phyloP scores from a whole-genome alignment of 2,113 vertebrate species.

The Petrocephalus zakoni region DNA sequence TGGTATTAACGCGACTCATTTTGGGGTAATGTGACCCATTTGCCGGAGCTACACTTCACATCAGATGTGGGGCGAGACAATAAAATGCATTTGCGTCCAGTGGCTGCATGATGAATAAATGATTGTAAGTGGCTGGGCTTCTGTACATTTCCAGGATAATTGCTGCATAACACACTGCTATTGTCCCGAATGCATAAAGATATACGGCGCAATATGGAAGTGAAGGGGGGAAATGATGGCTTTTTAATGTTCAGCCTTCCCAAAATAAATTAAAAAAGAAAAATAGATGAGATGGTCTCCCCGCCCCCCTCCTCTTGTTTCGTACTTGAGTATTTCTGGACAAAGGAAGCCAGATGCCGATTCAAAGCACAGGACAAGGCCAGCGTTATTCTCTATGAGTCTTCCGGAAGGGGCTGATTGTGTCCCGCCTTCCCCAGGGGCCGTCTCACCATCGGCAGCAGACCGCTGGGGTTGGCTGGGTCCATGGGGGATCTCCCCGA shows the following conservation, averaged over 20 bases:
- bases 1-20: slow-evolving; percentile 89
- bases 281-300: neutral
- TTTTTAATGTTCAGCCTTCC: slow-evolving; percentile 50
- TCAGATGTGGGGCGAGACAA: slow-evolving; percentile 82
- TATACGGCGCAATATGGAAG: slow-evolving; percentile 54
- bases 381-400: neutral
- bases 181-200: slow-evolving; percentile 40
- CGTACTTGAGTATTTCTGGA: slow-evolving; percentile 20
- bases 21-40: slow-evolving; percentile 83
- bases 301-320: neutral
- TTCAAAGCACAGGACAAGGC: neutral
- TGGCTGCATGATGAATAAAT: slow-evolving; percentile 81
- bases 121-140: slow-evolving; percentile 74
- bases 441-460: neutral
- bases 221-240: slow-evolving; percentile 52
- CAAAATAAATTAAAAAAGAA: slow-evolving; percentile 7
- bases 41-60: slow-evolving; percentile 79
- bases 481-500: slow-evolving; percentile 17
- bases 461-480: slow-evolving; percentile 18
- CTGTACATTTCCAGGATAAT: slow-evolving; percentile 60
- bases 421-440: neutral
- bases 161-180: slow-evolving; percentile 45
- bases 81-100: slow-evolving; percentile 87
- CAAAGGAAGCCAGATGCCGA: slow-evolving; percentile 17
- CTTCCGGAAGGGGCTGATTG: slow-evolving; percentile 2